Base-by-base conservation (phyloP, 2,113 vertebrate genomes). In the Zootoca vivipara region DNA sequence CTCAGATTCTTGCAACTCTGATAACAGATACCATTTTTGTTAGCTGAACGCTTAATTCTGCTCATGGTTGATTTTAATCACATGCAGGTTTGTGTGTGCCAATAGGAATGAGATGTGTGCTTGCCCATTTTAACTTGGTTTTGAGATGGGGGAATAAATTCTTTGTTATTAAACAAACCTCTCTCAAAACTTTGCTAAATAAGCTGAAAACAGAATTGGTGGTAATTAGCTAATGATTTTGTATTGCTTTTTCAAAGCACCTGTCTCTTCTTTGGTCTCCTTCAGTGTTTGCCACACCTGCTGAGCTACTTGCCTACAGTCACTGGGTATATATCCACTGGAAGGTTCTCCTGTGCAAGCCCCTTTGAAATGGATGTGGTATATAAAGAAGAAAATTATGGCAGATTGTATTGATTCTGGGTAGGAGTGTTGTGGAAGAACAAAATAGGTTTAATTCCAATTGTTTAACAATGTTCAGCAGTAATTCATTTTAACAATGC, bases 1-100 rank as follows among this genome's bases (percentile, higher is more conserved):
- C 94, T 95, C 96, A 92, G 89, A 90, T 97, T 95, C 96, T 94
- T 89, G 93, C 89, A 90, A 96, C 96, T 98, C 97, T 98, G 97
- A 96, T 96, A 96, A 95, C 93, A 97, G 95, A 97, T 96, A 95
- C 89, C 81, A 89, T 38, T 83, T 93, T 93, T 91, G 93, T 89
- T 92, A 90, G 87, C 35, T 8, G 88, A 86, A 84, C 26, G 77
- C 82, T 89, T 96, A 90, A 95, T 96, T 95, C 92, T 95, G 95
- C 78, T 90, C 83, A 87, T 93, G 93, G 92, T 95, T 95, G 35
- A 93, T 90, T 95, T 94, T 97, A 96, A 96, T 95, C 91, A 69
- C 89, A 79, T 94, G 85, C 95, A 96, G 93, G 91, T 85, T 77
- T 83, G 28, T 30, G 40, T 80, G 62, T 0, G 62, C 85, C 1